phyloP scores from a whole-genome alignment of 2,797 vertebrate genomes.

The Scleropages formosus region DNA sequence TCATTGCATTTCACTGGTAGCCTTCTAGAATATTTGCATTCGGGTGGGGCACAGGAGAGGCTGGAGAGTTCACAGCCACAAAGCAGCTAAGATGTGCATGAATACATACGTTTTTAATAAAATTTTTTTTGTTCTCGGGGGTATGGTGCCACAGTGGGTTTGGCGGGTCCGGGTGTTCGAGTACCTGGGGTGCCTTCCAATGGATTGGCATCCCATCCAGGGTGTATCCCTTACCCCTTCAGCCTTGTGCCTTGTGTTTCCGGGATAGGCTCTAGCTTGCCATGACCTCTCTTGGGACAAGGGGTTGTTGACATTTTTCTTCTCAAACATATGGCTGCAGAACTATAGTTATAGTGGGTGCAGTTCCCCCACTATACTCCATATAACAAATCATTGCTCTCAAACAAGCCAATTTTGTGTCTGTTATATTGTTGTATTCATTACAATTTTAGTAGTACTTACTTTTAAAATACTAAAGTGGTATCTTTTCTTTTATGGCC shows the following conservation, averaged over 20 bases:
- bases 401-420: slow-evolving; percentile 79
- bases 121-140: slow-evolving; percentile 17
- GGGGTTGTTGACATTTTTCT: too few species aligned
- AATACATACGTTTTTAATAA: slow-evolving; percentile 10
- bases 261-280: too few species aligned
- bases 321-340: slow-evolving; percentile 52
- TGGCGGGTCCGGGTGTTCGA: too few species aligned
- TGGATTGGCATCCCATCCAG: too few species aligned
- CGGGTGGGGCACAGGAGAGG: not conserved
- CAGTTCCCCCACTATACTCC: slow-evolving; percentile 72
- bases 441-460: slow-evolving; percentile 82
- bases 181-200: too few species aligned
- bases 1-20: not conserved
- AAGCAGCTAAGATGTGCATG: not conserved
- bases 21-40: not conserved
- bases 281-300: too few species aligned
- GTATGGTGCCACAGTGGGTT: too few species aligned
- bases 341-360: slow-evolving; percentile 68
- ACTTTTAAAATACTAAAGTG: slow-evolving; percentile 86
- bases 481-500: slow-evolving; percentile 77
- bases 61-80: too few species aligned
- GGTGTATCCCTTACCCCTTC: too few species aligned
- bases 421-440: slow-evolving; percentile 79
- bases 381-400: slow-evolving; percentile 81
- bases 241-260: too few species aligned